These are phyloP conservation scores for Mythimna loreyi DNA, from an alignment of 2,888 invertebrate species.

Conservation along the genomic window DNA sequence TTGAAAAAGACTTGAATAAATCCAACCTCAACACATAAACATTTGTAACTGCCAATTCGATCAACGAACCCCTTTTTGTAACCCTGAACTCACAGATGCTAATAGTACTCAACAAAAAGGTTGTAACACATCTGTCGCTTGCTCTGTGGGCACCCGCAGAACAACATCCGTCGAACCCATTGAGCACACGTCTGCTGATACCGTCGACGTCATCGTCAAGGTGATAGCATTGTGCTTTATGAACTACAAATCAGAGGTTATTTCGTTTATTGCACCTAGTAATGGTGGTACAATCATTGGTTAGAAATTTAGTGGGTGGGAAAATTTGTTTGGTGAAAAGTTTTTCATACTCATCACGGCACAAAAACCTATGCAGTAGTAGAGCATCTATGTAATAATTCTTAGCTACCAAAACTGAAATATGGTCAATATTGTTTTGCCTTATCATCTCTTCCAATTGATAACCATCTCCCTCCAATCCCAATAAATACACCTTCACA, in stretches of 20 bases:
- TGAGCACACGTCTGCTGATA: conserved; percentile 75
- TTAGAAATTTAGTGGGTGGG: not conserved
- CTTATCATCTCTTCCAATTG: conserved; percentile 5
- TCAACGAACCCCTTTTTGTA: conserved; percentile 35
- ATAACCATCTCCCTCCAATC: conserved; percentile 18
- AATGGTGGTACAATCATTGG: conserved; percentile 29
- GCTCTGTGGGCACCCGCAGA: conserved; percentile 76
- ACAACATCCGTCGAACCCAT: conserved; percentile 83
- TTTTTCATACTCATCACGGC: not conserved
- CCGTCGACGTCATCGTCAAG: conserved; percentile 67
- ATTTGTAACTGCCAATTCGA: conserved; percentile 31
- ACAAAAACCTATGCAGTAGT: not conserved
- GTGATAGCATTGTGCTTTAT: conserved; percentile 70
- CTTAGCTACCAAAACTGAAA: not conserved
- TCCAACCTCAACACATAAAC: conserved; percentile 1
- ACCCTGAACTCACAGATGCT: conserved; percentile 46
- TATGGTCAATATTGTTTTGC: not conserved
- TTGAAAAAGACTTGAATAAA: conserved; percentile 10
- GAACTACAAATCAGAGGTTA: conserved; percentile 65
- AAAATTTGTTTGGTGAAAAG: conserved; percentile 14
- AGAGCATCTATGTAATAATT: not conserved
- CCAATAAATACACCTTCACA: conserved; percentile 35
- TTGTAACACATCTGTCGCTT: conserved; percentile 59
- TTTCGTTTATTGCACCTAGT: conserved; percentile 57
- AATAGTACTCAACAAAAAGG: conserved; percentile 34